Evolutionary conservation across 2,113 vertebrate species (phyloP).

Genomic region (Heloderma charlesbogerti): DNA sequence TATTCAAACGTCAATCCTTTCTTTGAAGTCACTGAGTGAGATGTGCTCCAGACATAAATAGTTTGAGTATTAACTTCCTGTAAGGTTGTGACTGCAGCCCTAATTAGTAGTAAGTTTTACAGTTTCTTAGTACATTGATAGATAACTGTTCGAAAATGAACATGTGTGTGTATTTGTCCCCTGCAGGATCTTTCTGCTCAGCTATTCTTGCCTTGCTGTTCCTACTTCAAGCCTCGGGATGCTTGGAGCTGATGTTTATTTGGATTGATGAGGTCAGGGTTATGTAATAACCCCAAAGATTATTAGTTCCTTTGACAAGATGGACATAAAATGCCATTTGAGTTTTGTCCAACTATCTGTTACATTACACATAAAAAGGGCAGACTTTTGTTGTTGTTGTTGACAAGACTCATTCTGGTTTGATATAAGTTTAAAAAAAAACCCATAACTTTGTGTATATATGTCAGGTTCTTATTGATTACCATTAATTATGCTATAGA

Average conservation of each 20-base stretch:
- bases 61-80: neutral
- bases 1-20: neutral
- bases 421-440: neutral
- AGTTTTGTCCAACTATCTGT: conserved; percentile 42
- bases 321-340: conserved; percentile 47
- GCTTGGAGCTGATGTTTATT: conserved; percentile 45
- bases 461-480: conserved; percentile 18
- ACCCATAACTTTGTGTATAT: conserved; percentile 31
- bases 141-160: neutral
- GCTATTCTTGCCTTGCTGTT: conserved; percentile 23
- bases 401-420: conserved; percentile 32
- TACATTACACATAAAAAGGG: conserved; percentile 38
- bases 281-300: conserved; percentile 37
- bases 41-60: neutral
- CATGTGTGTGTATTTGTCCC: neutral
- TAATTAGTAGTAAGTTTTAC: neutral
- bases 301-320: conserved; percentile 59
- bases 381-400: conserved; percentile 40
- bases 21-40: neutral
- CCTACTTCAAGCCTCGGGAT: conserved; percentile 14
- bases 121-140: neutral
- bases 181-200: neutral
- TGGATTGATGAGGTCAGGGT: conserved; percentile 45
- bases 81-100: neutral
- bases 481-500: conserved; percentile 31